Evolutionary conservation across 2,797 vertebrate genomes (phyloP).

Genomic region (Sebastiscus albofasciatus): DNA sequence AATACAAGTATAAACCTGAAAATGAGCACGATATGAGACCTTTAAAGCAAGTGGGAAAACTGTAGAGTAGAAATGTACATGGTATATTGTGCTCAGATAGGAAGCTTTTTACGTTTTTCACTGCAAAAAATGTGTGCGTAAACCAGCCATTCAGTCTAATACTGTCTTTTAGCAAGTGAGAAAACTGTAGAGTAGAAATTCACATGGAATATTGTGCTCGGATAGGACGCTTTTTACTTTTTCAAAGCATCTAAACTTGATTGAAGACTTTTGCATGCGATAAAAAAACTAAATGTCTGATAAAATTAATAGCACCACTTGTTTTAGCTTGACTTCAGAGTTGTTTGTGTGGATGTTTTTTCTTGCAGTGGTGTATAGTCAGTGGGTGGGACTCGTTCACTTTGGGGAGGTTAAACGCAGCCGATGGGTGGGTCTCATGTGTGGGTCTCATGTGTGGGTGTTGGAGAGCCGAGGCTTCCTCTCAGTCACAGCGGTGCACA

Average conservation of each 20-base stretch:
- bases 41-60: neutral
- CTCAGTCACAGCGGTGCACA: constrained; percentile 77
- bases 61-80: neutral
- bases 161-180: neutral
- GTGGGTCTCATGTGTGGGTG: constrained; percentile 49
- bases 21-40: no score
- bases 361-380: constrained; percentile 45
- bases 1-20: no score
- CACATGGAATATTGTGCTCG: no score
- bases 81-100: no score
- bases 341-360: constrained; percentile 38
- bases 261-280: neutral
- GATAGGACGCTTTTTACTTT: neutral
- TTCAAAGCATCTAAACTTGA: neutral
- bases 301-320: neutral
- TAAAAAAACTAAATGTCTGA: neutral
- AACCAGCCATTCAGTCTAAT: no score
- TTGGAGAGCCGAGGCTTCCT: constrained; percentile 80
- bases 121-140: no score
- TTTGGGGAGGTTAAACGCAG: constrained; percentile 84
- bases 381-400: constrained; percentile 84
- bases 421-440: constrained; percentile 83
- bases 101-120: neutral
- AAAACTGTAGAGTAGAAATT: neutral
- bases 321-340: constrained; percentile 33